Percentiles rank a stretch among this genome's conserved stretches.
Conservation (phyloP, 2,888 invertebrate species). For the Auanema freiburgensis region DNA sequence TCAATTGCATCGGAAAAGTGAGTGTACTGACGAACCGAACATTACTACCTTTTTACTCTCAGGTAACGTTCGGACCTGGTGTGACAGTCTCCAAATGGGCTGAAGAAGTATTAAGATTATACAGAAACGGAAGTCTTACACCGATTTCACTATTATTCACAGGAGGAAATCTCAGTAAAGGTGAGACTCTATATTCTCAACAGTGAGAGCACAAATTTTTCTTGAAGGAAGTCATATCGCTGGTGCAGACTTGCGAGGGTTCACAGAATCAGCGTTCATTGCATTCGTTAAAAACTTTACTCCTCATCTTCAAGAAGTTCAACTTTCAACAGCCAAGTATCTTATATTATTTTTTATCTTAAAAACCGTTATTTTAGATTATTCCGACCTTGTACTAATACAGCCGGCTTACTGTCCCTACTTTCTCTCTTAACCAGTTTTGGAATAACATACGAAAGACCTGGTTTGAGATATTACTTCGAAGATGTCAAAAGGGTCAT, state of each 20-base stretch:
- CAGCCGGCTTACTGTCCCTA: conserved; percentile 33
- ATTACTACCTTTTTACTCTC: not conserved
- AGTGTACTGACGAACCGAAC: not conserved
- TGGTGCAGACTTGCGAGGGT: conserved; percentile 42
- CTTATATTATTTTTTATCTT: not conserved
- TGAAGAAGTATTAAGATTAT: conserved; percentile 1
- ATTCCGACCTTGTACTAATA: conserved; percentile 31
- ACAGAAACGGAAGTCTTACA: conserved; percentile 6
- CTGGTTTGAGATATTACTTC: conserved; percentile 31
- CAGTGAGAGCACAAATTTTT: not conserved
- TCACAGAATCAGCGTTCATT: conserved; percentile 35
- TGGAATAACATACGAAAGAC: conserved; percentile 44
- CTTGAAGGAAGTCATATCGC: conserved; percentile 8
- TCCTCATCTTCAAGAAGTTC: conserved; percentile 43
- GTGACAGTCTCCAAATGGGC: conserved; percentile 12
- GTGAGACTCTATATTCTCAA: not conserved
- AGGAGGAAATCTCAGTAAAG: conserved; percentile 14
- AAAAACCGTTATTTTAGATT: conserved; percentile 23
- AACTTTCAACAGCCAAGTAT: conserved; percentile 42
- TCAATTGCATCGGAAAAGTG: conserved; percentile 13
- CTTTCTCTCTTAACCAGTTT: conserved; percentile 32
- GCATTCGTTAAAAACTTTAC: conserved; percentile 35
- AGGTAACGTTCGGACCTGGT: conserved; percentile 4
- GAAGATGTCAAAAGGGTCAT: conserved; percentile 32
- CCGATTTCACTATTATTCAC: conserved; percentile 12